phyloP scores from a whole-genome alignment of 2,888 invertebrate species.

The Mongoloraphidia duomilia region DNA sequence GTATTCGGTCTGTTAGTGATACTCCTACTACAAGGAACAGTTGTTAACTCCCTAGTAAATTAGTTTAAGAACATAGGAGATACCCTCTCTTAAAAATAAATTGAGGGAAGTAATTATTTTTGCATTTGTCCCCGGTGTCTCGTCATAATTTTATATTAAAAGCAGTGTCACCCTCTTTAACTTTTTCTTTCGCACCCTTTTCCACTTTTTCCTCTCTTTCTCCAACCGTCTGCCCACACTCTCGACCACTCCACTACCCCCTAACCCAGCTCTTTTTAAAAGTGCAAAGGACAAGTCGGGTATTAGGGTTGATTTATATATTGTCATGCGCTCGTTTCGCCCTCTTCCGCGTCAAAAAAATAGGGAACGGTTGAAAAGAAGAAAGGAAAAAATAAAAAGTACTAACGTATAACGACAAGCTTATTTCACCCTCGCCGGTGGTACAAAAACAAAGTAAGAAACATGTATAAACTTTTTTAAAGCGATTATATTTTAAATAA shows the following conservation, averaged over 20 bases:
- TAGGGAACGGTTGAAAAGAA: no score
- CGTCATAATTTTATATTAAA: conserved; percentile 17
- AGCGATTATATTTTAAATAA: no score
- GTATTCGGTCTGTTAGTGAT: no score
- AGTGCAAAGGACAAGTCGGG: conserved; percentile 1
- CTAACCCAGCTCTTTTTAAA: conserved; percentile 2
- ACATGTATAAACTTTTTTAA: no score
- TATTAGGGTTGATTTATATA: conserved; percentile 3
- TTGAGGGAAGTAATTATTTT: conserved; percentile 23
- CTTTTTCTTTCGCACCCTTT: conserved; percentile 8
- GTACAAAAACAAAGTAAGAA: no score
- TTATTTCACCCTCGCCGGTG: no score
- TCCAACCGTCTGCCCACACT: no score
- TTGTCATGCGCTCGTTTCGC: not conserved
- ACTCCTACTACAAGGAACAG: no score
- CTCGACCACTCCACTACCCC: not conserved
- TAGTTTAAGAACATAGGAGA: conserved; percentile 16
- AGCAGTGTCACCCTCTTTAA: conserved; percentile 13
- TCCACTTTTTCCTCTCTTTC: no score
- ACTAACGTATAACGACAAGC: no score
- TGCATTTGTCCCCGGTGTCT: conserved; percentile 19
- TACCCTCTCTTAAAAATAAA: conserved; percentile 15
- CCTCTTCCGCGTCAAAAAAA: no score
- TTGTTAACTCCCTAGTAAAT: conserved; percentile 15
- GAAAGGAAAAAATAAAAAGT: no score